Base-by-base conservation (phyloP, 2,113 vertebrate genomes). In the Chloebia gouldiae region DNA sequence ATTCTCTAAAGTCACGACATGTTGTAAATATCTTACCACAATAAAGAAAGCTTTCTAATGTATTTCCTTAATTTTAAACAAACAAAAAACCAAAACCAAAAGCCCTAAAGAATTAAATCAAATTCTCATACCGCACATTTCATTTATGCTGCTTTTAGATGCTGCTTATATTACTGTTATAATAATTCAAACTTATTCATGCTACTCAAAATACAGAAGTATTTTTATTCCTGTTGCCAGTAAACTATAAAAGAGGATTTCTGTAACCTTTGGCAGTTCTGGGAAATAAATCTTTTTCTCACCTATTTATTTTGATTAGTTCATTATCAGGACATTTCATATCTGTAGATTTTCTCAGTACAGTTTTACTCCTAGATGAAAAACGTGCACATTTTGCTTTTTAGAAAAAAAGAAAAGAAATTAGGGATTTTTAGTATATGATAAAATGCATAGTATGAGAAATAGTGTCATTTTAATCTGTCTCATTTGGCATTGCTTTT, bases 401-500 rank as follows among this genome's bases (percentile, higher is more conserved):
- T 49, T 64, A 11, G 15, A 16, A 64, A 72, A 45, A n/a, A 37
- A 6, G 4, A 4, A 39, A 35, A n/a, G n/a, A 72, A 69, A 28
- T 4, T 2, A 35, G 2, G 0, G 3, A 0, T n/a, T 81, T 88
- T 25, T 30, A 33, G 35, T 82, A 22, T 39, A 14, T 28, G 15
- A 33, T 49, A 51, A 92, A 70, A 76, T 33, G 10, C 2, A 20
- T 47, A 24, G 30, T 39, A 27, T 81, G 42, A 69, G 70, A 80
- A 70, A 30, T 6, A 68, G 18, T 59, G n/a, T 31, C 10, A 49
- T 78, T 81, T 92, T 91, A 20, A 45, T 77, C 9, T 88, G 4
- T 78, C 65, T 93, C 7, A 40, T 91, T 78, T 95, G 69, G 61
- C 90, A 75, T 96, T 96, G 3, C 8, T 87, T 90, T 70, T 82